Evolutionary conservation across 2,888 invertebrate genomes (phyloP).

Genomic region (Shargacucullia verbasci): DNA sequence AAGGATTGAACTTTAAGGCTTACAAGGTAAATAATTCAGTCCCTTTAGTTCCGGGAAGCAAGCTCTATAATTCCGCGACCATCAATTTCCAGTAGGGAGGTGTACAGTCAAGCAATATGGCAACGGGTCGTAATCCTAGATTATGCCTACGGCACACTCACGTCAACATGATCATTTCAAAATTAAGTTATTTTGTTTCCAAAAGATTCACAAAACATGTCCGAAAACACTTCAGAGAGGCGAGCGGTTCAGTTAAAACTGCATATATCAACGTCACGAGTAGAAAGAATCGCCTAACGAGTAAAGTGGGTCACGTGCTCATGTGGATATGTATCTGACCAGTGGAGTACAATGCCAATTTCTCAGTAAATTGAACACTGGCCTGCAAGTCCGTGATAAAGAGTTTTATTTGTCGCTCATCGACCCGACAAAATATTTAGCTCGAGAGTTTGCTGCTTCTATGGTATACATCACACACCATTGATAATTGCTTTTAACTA

Average conservation of each 20-base stretch:
- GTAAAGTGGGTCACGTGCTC: slow-evolving; percentile 28
- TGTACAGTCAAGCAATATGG: background rate
- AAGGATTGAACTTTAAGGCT: no score
- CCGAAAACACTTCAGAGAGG: slow-evolving; percentile 7
- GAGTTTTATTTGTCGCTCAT: slow-evolving; percentile 24
- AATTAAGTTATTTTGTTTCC: no score
- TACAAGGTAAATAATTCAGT: no score
- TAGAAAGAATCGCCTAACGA: slow-evolving; percentile 33
- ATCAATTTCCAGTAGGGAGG: background rate
- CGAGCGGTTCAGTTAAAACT: slow-evolving; percentile 35
- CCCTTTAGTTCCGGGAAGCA: background rate
- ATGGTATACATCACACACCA: slow-evolving; percentile 5
- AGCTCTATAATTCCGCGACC: background rate
- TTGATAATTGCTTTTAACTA: slow-evolving; percentile 17
- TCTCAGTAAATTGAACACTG: slow-evolving; percentile 33
- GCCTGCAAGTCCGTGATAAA: slow-evolving; percentile 40
- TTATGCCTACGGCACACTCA: no score
- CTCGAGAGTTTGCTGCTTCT: slow-evolving; percentile 4
- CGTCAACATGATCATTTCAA: no score
- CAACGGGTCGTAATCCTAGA: no score
- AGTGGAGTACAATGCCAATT: slow-evolving; percentile 35
- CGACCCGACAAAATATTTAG: slow-evolving; percentile 18
- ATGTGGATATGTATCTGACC: slow-evolving; percentile 36
- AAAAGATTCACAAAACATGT: background rate
- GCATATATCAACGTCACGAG: slow-evolving; percentile 50